phyloP scores from a whole-genome alignment of 2,888 invertebrate species.

The Unio delphinus region DNA sequence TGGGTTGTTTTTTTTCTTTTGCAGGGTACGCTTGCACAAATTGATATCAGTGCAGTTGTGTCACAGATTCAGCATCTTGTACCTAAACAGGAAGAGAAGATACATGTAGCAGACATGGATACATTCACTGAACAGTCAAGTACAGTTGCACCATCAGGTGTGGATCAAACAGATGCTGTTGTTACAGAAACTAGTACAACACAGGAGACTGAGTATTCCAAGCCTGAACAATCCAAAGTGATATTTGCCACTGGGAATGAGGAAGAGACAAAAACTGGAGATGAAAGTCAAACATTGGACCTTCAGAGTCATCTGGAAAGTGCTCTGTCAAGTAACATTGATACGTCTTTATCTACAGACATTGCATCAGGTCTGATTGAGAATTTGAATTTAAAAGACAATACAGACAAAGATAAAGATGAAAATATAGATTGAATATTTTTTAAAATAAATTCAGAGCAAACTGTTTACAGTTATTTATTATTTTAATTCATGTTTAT shows the following conservation, averaged over 20 bases:
- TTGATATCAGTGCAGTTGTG: slow-evolving; percentile 46
- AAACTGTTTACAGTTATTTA: no score
- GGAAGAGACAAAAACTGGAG: slow-evolving; percentile 9
- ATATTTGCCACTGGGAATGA: slow-evolving; percentile 22
- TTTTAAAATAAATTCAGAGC: no score
- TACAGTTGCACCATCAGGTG: slow-evolving; percentile 1
- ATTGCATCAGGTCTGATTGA: slow-evolving; percentile 3
- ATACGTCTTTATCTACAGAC: slow-evolving; percentile 6
- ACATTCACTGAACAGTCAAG: slow-evolving; percentile 7
- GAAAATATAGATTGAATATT: background rate
- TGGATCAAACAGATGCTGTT: slow-evolving; percentile 2
- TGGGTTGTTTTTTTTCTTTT: background rate
- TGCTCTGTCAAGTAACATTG: slow-evolving; percentile 15
- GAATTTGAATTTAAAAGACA: slow-evolving; percentile 6
- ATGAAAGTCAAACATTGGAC: background rate
- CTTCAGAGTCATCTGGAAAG: slow-evolving; percentile 13
- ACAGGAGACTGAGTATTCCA: background rate
- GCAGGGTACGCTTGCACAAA: slow-evolving; percentile 41
- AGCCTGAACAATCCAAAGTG: slow-evolving; percentile 8
- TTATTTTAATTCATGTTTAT: no score
- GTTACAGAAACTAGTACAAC: background rate
- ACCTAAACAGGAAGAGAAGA: slow-evolving; percentile 38
- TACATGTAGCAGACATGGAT: slow-evolving; percentile 6
- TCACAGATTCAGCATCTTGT: slow-evolving; percentile 48
- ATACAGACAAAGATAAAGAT: slow-evolving; percentile 8